Conservation (phyloP, 2,113 vertebrate species). For the Callocephalon fimbriatum region DNA sequence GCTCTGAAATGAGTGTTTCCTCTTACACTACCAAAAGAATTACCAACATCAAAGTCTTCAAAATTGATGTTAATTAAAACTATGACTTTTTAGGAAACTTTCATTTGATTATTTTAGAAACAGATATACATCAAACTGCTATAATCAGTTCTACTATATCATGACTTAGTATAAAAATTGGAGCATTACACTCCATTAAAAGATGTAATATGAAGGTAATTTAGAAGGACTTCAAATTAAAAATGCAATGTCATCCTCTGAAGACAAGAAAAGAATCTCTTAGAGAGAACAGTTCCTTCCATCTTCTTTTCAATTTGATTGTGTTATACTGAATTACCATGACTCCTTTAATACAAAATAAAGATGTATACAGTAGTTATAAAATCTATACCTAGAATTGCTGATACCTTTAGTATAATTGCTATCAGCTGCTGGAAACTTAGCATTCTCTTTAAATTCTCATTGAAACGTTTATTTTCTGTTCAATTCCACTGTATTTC, state of each 20-base stretch:
- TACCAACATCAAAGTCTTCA: neutral
- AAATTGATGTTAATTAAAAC: slow-evolving; percentile 19
- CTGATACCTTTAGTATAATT: neutral
- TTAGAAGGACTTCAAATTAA: neutral
- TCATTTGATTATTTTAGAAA: neutral
- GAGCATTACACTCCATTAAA: neutral
- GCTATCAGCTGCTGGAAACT: neutral
- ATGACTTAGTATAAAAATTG: neutral
- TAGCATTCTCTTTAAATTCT: neutral
- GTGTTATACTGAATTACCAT: neutral
- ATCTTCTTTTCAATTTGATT: neutral
- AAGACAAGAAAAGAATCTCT: neutral
- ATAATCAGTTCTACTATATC: neutral
- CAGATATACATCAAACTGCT: neutral
- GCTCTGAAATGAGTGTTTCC: neutral
- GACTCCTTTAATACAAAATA: neutral
- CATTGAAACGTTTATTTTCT: neutral
- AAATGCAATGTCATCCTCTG: neutral
- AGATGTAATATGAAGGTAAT: neutral
- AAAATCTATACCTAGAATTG: neutral
- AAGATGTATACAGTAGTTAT: neutral
- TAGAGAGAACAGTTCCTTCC: neutral
- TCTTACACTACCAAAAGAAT: neutral
- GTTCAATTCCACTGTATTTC: neutral
- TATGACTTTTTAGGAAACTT: neutral